Evolutionary conservation across 2,797 vertebrate species (phyloP).

Genomic region (Sandelia bainsii): DNA sequence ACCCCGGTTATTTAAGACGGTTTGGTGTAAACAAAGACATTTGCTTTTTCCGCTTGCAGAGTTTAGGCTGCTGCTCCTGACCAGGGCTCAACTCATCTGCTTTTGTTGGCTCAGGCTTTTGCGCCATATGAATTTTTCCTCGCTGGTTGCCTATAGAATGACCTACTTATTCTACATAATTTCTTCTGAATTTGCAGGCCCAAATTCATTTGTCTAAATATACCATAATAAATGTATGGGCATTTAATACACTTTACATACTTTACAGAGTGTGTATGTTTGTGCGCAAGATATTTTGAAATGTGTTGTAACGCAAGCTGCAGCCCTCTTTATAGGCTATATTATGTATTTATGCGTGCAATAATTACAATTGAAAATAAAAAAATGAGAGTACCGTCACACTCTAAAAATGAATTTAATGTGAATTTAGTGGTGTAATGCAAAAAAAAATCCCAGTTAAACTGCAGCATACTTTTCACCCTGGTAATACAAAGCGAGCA

Average conservation of each 20-base stretch:
- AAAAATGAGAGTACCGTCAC: background rate
- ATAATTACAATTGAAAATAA: background rate
- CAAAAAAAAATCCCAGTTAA: conserved; percentile 12
- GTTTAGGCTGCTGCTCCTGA: conserved; percentile 37
- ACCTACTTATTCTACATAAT: conserved; percentile 50
- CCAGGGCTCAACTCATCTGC: conserved; percentile 46
- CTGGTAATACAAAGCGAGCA: conserved; percentile 44
- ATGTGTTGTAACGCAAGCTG: conserved; percentile 12
- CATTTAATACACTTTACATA: conserved; percentile 1
- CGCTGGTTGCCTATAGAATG: conserved; percentile 37
- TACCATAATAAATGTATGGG: conserved; percentile 16
- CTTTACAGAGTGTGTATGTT: conserved; percentile 6
- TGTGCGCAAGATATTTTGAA: conserved; percentile 9
- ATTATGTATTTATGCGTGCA: background rate
- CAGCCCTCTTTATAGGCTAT: background rate
- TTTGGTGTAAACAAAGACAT: conserved; percentile 54
- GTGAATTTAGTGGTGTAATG: conserved; percentile 17
- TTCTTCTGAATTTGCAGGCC: conserved; percentile 9
- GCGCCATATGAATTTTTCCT: conserved; percentile 32
- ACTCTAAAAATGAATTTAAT: background rate
- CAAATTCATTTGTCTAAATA: conserved; percentile 7
- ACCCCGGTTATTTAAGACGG: conserved; percentile 21
- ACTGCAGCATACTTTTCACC: conserved; percentile 31
- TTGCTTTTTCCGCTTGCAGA: conserved; percentile 43
- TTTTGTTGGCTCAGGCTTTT: conserved; percentile 51